Base-by-base conservation (phyloP, 1,140 invertebrate species). In the Dinoponera quadriceps region DNA sequence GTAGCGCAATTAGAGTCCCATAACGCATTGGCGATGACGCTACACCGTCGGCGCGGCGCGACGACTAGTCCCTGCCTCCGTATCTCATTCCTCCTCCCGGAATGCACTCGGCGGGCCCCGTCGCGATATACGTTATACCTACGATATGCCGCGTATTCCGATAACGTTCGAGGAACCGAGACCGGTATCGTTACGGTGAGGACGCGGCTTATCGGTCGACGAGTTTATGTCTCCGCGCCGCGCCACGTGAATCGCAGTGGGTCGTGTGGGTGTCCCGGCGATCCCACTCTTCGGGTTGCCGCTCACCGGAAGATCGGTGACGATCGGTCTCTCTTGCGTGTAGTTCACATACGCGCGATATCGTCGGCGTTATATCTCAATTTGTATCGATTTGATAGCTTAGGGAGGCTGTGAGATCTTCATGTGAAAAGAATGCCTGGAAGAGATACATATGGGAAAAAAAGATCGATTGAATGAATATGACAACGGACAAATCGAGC, bases 131-230 rank as follows among this genome's bases (percentile, higher is more conserved):
- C 49, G 22, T 69, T 25, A 49, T 83, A 69, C 49, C 51, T 33
- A 49, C 48, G 48, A 77, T 77, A 77, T 55, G 44, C 13, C 22
- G 38, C 69, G 62, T 84, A 62, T 38, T 59, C 55, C 51, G 86
- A 87, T 88, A 88, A 81, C 71, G 49, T 87, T 88, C 63, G 65
- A 74, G 78, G 73, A 84, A 65, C 57, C 68, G 16, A 51, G 44
- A 22, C 66, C 54, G n/a, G 38, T 80, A 87, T 87, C 73, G 55
- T 3, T 44, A 11, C 38, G 38, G 38, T 51, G 51, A 69, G 49
- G 57, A 72, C 85, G 63, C 48, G 69, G 38, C 49, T 83, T 87
- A 87, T 87, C 81, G 73, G n/a, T 44, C 20, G 22, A 57, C 73
- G 69, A 69, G 62, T 87, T 88, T 84, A 87, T 84, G 74, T 38